Conservation (phyloP, 2,888 invertebrate genomes). For the Microctonus brassicae region DNA sequence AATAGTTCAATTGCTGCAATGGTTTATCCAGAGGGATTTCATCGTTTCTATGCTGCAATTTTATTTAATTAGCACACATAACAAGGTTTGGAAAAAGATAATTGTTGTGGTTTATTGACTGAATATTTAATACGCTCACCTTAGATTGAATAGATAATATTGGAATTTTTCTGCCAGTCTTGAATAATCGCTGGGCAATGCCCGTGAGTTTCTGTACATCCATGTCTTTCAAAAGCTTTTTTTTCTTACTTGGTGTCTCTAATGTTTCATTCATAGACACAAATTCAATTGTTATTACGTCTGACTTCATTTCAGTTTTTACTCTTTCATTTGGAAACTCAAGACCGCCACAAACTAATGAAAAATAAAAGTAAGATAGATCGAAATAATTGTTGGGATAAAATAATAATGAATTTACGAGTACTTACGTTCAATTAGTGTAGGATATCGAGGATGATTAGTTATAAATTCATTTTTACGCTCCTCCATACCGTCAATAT, state of each 20-base stretch:
- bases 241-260: conserved; percentile 68
- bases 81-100: no score
- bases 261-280: conserved; percentile 72
- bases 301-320: conserved; percentile 73
- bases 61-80: not conserved
- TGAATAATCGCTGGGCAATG: conserved; percentile 83
- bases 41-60: conserved; percentile 73
- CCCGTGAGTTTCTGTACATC: conserved; percentile 86
- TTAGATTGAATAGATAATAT: conserved; percentile 67
- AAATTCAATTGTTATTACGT: conserved; percentile 73
- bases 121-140: no score
- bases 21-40: conserved; percentile 85
- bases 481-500: conserved; percentile 69
- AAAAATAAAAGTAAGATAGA: conserved; percentile 35
- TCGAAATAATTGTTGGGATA: conserved; percentile 3
- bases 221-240: conserved; percentile 84
- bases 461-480: conserved; percentile 73
- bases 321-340: conserved; percentile 82
- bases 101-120: no score
- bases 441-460: conserved; percentile 83
- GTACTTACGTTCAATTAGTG: conserved; percentile 83
- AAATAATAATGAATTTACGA: not conserved
- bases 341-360: conserved; percentile 85
- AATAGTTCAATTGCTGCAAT: conserved; percentile 85
- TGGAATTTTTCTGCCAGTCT: conserved; percentile 71